Percentiles rank a stretch among this genome's conserved stretches.
phyloP scores from a whole-genome alignment of 2,113 vertebrate species.

The Neolamprologus tretocephalus region DNA sequence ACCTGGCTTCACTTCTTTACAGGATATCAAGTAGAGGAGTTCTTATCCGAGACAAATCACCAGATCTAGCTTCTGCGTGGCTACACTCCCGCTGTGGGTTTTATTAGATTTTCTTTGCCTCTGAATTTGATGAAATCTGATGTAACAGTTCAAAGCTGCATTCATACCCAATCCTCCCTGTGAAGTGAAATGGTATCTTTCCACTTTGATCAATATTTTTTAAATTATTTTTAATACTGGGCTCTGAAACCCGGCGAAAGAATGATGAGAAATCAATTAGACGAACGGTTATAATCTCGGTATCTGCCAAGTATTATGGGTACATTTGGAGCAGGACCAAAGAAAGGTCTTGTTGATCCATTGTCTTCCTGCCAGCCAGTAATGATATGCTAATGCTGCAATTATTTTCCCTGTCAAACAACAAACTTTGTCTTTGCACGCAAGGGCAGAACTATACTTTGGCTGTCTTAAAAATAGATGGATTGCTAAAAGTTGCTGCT shows the following conservation, averaged over 20 bases:
- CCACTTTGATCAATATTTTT: not conserved
- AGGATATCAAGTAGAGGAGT: not conserved
- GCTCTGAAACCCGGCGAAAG: not conserved
- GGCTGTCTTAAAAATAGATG: not conserved
- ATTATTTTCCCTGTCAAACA: slow-evolving; percentile 34
- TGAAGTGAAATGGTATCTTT: not conserved
- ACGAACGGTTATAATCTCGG: not conserved
- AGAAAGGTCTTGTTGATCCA: not conserved
- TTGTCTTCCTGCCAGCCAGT: slow-evolving; percentile 17
- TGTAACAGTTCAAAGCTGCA: not conserved
- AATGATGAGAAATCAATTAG: not conserved
- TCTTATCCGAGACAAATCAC: not conserved
- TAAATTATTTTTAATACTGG: not conserved
- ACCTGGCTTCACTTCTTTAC: not conserved
- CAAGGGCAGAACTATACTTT: slow-evolving; percentile 6
- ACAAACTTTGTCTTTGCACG: not conserved
- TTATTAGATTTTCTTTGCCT: not conserved
- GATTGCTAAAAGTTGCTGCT: not conserved
- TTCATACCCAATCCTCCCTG: not conserved
- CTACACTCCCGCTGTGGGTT: not conserved
- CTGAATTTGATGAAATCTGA: not conserved
- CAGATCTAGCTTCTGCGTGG: not conserved
- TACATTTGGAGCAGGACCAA: slow-evolving; percentile 17
- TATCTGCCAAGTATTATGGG: not conserved
- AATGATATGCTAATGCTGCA: slow-evolving; percentile 33